These are phyloP conservation scores for Hydriomena furcata DNA, from an alignment of 2,888 invertebrate genomes.

Conservation along the genomic window DNA sequence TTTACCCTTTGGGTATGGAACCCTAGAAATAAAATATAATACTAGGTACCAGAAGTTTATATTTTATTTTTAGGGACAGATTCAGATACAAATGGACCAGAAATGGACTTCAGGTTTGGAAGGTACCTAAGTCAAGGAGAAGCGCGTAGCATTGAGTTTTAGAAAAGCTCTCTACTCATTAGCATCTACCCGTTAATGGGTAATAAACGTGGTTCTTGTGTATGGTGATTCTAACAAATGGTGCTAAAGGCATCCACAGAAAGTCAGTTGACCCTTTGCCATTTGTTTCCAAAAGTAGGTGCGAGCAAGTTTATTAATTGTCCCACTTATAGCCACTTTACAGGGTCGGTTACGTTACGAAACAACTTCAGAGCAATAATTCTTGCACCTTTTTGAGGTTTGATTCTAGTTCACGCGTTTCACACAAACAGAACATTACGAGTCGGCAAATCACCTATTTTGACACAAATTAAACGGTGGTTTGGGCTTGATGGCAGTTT, in stretches of 20 bases:
- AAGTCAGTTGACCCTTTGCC: conserved; percentile 20
- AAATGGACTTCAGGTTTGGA: too few relatives aligned
- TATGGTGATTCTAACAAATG: conserved; percentile 11
- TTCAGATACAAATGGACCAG: too few relatives aligned
- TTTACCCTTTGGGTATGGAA: too few relatives aligned
- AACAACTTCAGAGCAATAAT: conserved; percentile 20
- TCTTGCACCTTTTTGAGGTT: conserved; percentile 42
- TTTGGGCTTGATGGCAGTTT: conserved; percentile 29
- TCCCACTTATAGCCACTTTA: conserved; percentile 24
- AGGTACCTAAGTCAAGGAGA: too few relatives aligned
- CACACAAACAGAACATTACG: conserved; percentile 39
- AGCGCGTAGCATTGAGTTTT: too few relatives aligned
- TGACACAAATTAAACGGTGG: conserved; percentile 40
- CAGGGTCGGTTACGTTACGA: conserved; percentile 15
- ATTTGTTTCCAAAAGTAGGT: conserved; percentile 25
- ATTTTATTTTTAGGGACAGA: too few relatives aligned
- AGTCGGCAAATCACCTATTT: conserved; percentile 31
- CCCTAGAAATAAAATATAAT: too few relatives aligned
- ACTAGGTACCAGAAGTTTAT: too few relatives aligned
- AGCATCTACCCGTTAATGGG: neutral
- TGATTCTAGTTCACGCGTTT: conserved; percentile 34
- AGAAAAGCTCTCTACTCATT: neutral
- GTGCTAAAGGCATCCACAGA: conserved; percentile 7
- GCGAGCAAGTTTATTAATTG: conserved; percentile 25
- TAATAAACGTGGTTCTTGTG: neutral